A percentile compares a stretch with the other conserved stretches of the same genome.
phyloP scores from a whole-genome alignment of 1,140 invertebrate genomes.

The Drosophila prosaltans region DNA sequence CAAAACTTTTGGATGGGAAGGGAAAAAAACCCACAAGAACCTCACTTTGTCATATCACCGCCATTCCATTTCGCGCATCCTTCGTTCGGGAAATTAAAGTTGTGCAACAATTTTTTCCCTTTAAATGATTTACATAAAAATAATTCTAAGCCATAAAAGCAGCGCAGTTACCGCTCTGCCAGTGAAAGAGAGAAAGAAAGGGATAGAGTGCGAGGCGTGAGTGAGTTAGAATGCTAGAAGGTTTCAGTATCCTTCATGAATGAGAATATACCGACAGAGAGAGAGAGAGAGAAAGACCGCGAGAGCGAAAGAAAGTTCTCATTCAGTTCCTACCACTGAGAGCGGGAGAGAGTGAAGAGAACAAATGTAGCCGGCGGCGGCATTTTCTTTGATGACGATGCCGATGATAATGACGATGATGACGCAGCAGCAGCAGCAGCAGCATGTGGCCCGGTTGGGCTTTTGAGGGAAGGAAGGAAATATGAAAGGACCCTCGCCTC shows the following conservation, averaged over 20 bases:
- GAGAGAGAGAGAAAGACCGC: constrained; percentile 2
- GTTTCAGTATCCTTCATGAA: background rate
- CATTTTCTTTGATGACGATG: constrained; percentile 47
- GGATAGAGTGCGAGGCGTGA: constrained; percentile 1
- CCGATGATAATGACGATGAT: constrained; percentile 37
- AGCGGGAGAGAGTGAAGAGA: constrained; percentile 19
- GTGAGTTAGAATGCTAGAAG: background rate
- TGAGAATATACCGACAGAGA: constrained; percentile 2
- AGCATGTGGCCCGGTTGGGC: constrained; percentile 23
- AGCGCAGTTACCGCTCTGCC: background rate
- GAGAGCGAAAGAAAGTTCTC: constrained; percentile 6
- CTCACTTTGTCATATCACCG: constrained; percentile 16
- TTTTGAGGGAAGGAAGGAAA: constrained; percentile 6
- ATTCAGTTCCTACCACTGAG: background rate
- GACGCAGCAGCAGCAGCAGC: constrained; percentile 41
- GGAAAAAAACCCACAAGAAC: constrained; percentile 47
- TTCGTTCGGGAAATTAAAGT: constrained; percentile 46
- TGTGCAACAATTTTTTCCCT: constrained; percentile 71
- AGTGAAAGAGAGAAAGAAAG: background rate
- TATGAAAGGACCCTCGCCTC: background rate
- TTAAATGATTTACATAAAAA: constrained; percentile 68
- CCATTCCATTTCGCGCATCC: background rate
- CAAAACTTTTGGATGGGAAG: background rate
- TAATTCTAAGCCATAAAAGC: constrained; percentile 9
- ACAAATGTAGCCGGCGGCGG: constrained; percentile 36